phyloP scores from a whole-genome alignment of 1,140 invertebrate species.

The Zaprionus tsacasi region DNA sequence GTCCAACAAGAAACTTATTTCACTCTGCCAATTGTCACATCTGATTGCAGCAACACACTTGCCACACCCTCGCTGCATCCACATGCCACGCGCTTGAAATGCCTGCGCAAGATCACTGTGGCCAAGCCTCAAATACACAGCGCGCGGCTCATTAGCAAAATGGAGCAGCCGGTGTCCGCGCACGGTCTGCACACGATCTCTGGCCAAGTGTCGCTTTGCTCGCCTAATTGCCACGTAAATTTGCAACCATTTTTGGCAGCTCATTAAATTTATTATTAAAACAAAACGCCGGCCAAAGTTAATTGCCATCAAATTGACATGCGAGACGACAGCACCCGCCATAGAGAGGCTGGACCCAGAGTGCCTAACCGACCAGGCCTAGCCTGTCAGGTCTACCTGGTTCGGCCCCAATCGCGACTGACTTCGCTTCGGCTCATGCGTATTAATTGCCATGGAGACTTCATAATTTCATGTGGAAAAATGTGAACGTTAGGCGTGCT shows the following conservation, averaged over 20 bases:
- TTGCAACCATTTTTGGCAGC: constrained; percentile 83
- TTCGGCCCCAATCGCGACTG: not conserved
- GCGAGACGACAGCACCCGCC: constrained; percentile 78
- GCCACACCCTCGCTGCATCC: constrained; percentile 19
- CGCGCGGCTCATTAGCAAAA: constrained; percentile 66
- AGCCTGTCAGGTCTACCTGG: not conserved
- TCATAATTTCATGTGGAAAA: constrained; percentile 82
- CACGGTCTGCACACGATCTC: constrained; percentile 48
- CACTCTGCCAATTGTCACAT: not conserved
- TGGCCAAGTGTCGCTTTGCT: constrained; percentile 74
- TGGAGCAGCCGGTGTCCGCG: constrained; percentile 44
- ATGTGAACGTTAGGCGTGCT: constrained; percentile 74
- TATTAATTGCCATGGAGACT: constrained; percentile 80
- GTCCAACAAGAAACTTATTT: not conserved
- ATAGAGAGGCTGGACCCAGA: not conserved
- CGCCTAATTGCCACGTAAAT: constrained; percentile 81
- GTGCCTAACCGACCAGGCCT: not conserved
- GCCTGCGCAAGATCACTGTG: constrained; percentile 9
- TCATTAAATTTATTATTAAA: constrained; percentile 82
- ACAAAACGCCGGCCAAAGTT: constrained; percentile 64
- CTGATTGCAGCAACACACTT: not conserved
- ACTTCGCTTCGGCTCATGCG: constrained; percentile 57
- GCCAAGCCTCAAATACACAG: constrained; percentile 51
- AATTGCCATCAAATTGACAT: constrained; percentile 83
- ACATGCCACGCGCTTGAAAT: constrained; percentile 42